Conservation (phyloP, 64 coral and sea anemone species). For the Astreopora myriophthalma region DNA sequence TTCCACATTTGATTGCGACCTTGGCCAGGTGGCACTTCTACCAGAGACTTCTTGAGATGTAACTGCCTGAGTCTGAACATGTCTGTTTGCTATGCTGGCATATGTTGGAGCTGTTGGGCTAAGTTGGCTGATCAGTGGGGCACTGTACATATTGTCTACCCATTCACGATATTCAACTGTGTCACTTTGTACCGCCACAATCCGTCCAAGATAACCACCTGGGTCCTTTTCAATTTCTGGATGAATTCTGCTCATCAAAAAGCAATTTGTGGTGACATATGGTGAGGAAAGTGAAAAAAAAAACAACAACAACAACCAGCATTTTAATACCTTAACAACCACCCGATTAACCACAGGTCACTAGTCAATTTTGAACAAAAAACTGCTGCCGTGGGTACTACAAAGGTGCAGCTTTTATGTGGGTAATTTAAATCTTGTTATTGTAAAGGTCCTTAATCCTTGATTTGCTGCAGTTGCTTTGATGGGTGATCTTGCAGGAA, state of each 20-base stretch:
- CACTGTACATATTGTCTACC: slow-evolving; percentile 12
- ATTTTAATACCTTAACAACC: too few relatives aligned
- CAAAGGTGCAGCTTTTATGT: too few relatives aligned
- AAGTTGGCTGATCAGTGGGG: neutral
- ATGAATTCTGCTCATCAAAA: neutral
- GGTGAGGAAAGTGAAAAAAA: too few relatives aligned
- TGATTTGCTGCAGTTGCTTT: too few relatives aligned
- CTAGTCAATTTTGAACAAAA: too few relatives aligned
- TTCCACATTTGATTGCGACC: slow-evolving; percentile 29
- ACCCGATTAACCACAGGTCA: too few relatives aligned
- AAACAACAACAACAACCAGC: too few relatives aligned
- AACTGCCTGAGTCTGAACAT: neutral
- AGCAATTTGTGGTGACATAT: neutral
- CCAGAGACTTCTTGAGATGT: neutral
- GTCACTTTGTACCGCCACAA: slow-evolving; percentile 30
- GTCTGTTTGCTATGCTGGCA: slow-evolving; percentile 64
- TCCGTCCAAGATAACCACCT: slow-evolving; percentile 50
- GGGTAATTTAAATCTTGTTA: too few relatives aligned
- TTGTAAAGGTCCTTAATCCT: too few relatives aligned
- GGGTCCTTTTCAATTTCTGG: neutral
- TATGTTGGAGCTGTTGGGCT: slow-evolving; percentile 47
- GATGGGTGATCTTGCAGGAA: too few relatives aligned
- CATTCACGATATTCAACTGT: slow-evolving; percentile 63
- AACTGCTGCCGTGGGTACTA: too few relatives aligned
- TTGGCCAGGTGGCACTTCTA: slow-evolving; percentile 6